Evolutionary conservation across 2,113 vertebrate genomes (phyloP).

Genomic region (Pandion haliaetus): DNA sequence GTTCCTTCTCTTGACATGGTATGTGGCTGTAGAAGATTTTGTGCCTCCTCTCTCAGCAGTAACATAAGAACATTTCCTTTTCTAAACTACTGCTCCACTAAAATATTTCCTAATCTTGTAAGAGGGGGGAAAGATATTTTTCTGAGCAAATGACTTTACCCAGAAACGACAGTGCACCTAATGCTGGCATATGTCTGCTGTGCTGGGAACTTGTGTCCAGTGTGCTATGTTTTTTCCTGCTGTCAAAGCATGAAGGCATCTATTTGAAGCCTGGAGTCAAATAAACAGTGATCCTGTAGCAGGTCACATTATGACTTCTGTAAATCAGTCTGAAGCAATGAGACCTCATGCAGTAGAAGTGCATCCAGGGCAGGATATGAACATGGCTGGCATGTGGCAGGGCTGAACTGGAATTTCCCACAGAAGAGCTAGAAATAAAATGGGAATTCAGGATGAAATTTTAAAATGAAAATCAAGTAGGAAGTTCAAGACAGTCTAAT

Average conservation of each 20-base stretch:
- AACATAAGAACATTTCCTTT: not conserved
- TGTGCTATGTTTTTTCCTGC: not conserved
- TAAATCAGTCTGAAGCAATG: not conserved
- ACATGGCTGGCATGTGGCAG: not conserved
- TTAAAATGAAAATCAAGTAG: not conserved
- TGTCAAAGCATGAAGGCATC: not conserved
- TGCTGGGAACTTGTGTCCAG: not conserved
- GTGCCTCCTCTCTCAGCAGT: not conserved
- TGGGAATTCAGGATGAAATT: not conserved
- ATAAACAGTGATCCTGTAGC: not conserved
- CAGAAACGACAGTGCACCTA: not conserved
- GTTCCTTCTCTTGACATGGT: not conserved
- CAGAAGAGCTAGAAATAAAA: not conserved
- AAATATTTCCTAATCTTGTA: not conserved
- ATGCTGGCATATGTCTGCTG: not conserved
- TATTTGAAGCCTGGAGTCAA: not conserved
- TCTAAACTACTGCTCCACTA: not conserved
- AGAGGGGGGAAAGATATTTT: not conserved
- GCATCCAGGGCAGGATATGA: not conserved
- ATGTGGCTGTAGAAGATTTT: not conserved
- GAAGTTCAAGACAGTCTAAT: not conserved
- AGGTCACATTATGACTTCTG: not conserved
- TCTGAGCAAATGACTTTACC: not conserved
- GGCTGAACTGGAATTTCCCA: not conserved
- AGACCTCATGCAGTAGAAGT: not conserved